Conservation (phyloP, 2,888 invertebrate genomes). For the Amiota communis region DNA sequence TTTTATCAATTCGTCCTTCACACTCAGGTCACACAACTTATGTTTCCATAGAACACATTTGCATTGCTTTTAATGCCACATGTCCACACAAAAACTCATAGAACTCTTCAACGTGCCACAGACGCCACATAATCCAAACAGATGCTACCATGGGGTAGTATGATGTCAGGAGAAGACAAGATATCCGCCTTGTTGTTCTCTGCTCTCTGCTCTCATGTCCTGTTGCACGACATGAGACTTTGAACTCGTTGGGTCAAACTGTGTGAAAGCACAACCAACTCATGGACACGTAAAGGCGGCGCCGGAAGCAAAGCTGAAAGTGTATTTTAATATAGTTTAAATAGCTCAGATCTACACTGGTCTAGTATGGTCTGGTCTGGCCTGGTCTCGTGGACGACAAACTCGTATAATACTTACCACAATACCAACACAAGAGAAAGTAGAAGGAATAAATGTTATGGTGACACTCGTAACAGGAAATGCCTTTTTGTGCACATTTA, state of each 20-base stretch:
- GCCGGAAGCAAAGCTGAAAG: not conserved
- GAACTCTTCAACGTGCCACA: not conserved
- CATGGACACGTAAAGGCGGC: not conserved
- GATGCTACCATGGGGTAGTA: not conserved
- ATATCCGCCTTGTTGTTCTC: not conserved
- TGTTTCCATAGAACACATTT: not conserved
- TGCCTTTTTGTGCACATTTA: slow-evolving; percentile 17
- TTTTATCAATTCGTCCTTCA: no score
- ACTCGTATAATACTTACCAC: not conserved
- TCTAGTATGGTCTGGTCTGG: no score
- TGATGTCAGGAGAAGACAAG: no score
- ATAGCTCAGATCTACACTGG: not conserved
- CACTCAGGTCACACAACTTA: no score
- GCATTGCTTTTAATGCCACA: slow-evolving; percentile 1
- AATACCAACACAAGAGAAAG: not conserved
- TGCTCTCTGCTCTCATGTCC: not conserved
- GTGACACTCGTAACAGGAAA: slow-evolving; percentile 19
- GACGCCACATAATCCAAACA: slow-evolving; percentile 5
- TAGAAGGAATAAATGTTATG: not conserved
- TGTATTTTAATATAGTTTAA: slow-evolving; percentile 22
- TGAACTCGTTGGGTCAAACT: slow-evolving; percentile 3
- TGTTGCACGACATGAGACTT: slow-evolving; percentile 2
- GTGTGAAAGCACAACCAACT: not conserved
- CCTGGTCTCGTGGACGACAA: not conserved
- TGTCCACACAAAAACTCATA: not conserved